Conservation (phyloP, 2,797 vertebrate genomes). For the Poecilia gillii region DNA sequence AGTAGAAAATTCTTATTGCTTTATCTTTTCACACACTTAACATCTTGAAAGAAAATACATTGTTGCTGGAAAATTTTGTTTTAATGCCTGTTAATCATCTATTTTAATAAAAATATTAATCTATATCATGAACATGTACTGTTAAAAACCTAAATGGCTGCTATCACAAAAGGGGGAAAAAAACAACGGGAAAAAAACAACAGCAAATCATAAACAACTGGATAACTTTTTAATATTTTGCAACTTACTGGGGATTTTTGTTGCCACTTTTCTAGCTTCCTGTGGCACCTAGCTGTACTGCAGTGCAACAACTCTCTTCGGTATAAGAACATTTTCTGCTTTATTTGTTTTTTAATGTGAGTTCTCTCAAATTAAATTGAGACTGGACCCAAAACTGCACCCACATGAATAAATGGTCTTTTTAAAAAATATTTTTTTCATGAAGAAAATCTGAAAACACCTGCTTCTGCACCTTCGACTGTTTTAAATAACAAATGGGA, state of each 20-base stretch:
- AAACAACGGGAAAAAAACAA: no score
- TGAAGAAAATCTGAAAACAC: not conserved
- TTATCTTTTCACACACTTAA: not conserved
- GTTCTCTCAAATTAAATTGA: not conserved
- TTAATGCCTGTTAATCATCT: not conserved
- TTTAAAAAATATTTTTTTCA: no score
- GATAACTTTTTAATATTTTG: not conserved
- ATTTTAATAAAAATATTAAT: not conserved
- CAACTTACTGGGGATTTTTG: not conserved
- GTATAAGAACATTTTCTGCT: not conserved
- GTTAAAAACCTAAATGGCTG: no score
- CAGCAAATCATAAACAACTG: not conserved
- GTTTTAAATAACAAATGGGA: not conserved
- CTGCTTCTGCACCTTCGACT: not conserved
- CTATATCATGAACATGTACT: not conserved
- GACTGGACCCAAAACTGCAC: not conserved
- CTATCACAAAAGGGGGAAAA: not conserved
- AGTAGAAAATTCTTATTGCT: not conserved
- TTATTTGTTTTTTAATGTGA: not conserved
- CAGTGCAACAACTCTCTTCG: not conserved
- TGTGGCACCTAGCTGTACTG: no score
- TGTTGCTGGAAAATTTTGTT: not conserved
- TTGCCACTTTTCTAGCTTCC: no score
- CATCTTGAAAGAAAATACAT: not conserved
- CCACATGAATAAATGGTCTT: not conserved